These are phyloP conservation scores for Eulemur coronatus DNA, from an alignment of 2,797 vertebrate species.

Conservation along the genomic window DNA sequence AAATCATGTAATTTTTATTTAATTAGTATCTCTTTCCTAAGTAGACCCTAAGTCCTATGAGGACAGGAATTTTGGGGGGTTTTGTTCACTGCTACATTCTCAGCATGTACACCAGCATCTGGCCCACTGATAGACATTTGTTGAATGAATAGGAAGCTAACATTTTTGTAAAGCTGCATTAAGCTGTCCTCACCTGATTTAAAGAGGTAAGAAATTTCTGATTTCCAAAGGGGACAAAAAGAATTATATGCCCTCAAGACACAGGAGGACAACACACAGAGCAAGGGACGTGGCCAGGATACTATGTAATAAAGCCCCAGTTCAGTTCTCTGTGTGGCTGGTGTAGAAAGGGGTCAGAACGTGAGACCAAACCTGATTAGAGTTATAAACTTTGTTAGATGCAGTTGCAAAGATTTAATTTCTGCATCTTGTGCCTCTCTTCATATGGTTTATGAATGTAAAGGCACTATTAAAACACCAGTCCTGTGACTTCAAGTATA, in stretches of 20 bases:
- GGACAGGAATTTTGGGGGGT: background rate
- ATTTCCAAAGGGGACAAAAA: conserved; percentile 20
- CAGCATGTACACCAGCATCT: background rate
- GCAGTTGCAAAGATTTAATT: background rate
- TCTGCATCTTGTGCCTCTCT: background rate
- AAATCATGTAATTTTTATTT: conserved; percentile 8
- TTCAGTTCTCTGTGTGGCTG: background rate
- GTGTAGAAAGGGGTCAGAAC: background rate
- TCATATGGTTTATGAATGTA: background rate
- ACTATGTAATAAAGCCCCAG: background rate
- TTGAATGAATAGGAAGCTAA: background rate
- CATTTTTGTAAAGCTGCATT: background rate
- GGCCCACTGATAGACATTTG: background rate
- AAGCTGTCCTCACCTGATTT: conserved; percentile 6
- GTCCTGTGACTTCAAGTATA: background rate
- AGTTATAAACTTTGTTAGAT: background rate
- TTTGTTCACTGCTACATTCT: background rate
- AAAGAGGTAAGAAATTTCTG: background rate
- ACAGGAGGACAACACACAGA: background rate
- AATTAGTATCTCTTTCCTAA: background rate
- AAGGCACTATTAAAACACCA: background rate
- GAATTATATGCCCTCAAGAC: background rate
- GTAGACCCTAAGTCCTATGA: background rate
- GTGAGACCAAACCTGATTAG: background rate
- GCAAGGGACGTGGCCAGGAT: background rate